A percentile compares a stretch with the other conserved stretches of the same genome.
phyloP scores from a whole-genome alignment of 1,140 invertebrate genomes.

The Capitella teleta region DNA sequence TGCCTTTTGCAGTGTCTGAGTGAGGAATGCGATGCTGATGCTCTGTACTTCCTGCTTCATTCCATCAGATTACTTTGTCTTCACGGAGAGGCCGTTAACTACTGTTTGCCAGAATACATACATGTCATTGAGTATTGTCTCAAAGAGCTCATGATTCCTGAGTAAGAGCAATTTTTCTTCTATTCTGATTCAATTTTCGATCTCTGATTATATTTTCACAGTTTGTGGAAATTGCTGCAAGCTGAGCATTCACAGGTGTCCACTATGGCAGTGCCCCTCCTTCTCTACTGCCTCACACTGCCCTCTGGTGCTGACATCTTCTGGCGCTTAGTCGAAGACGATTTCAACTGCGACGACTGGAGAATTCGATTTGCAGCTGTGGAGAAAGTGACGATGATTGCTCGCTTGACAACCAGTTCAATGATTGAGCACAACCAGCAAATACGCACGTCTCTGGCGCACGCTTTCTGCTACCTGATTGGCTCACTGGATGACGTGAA shows the following conservation, averaged over 20 bases:
- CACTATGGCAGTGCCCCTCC: conserved; percentile 73
- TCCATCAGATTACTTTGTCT: conserved; percentile 84
- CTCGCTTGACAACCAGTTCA: conserved; percentile 81
- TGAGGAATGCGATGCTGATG: conserved; percentile 66
- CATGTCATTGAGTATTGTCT: conserved; percentile 97
- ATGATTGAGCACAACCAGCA: conserved; percentile 69
- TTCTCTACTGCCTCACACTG: conserved; percentile 88
- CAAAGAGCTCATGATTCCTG: conserved; percentile 87
- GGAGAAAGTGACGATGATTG: conserved; percentile 81
- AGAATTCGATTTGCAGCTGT: conserved; percentile 82
- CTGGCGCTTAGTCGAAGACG: conserved; percentile 83
- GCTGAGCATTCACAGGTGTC: conserved; percentile 86
- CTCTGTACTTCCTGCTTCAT: conserved; percentile 83
- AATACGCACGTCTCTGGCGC: conserved; percentile 85
- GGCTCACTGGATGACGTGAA: conserved; percentile 92
- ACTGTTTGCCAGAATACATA: conserved; percentile 75
- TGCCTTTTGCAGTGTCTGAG: conserved; percentile 57
- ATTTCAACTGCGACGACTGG: conserved; percentile 78
- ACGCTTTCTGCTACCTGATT: conserved; percentile 92
- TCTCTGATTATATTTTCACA: conserved; percentile 37
- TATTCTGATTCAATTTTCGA: not conserved
- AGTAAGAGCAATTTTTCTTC: conserved; percentile 54
- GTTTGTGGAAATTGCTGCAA: conserved; percentile 85
- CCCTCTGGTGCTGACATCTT: conserved; percentile 85
- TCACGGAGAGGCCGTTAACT: conserved; percentile 82